Percentiles rank a stretch among this genome's conserved stretches.
These are phyloP conservation scores for Nerophis lumbriciformis DNA, from an alignment of 2,113 vertebrate species.

Conservation along the genomic window DNA sequence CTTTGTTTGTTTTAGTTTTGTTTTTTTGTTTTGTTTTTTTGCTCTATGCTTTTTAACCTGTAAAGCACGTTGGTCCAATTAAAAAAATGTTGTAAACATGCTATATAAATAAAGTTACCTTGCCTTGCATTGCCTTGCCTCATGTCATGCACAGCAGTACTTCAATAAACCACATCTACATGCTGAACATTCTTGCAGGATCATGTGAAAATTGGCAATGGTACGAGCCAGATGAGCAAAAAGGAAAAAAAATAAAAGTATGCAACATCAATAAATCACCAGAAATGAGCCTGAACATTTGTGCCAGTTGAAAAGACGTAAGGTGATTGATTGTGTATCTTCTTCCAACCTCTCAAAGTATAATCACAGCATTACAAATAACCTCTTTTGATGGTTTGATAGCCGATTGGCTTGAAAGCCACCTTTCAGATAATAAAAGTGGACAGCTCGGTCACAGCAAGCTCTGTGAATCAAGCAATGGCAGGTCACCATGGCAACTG, in stretches of 20 bases:
- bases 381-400: neutral
- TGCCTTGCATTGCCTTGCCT: too few species aligned
- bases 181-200: neutral
- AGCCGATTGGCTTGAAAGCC: neutral
- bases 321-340: neutral
- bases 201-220: neutral
- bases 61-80: too few species aligned
- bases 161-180: neutral
- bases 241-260: neutral
- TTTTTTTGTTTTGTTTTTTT: too few species aligned
- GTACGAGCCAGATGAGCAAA: neutral
- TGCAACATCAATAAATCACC: neutral
- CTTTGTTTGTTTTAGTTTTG: too few species aligned
- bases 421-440: neutral
- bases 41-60: too few species aligned
- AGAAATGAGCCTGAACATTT: neutral
- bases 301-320: neutral
- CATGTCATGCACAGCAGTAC: too few species aligned
- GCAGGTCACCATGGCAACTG: constrained; percentile 9
- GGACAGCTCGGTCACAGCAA: neutral
- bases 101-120: too few species aligned
- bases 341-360: neutral
- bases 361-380: neutral
- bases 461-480: neutral
- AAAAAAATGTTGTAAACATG: too few species aligned